These are phyloP conservation scores for Pristiophorus japonicus DNA, from an alignment of 2,113 vertebrate genomes.

Conservation along the genomic window DNA sequence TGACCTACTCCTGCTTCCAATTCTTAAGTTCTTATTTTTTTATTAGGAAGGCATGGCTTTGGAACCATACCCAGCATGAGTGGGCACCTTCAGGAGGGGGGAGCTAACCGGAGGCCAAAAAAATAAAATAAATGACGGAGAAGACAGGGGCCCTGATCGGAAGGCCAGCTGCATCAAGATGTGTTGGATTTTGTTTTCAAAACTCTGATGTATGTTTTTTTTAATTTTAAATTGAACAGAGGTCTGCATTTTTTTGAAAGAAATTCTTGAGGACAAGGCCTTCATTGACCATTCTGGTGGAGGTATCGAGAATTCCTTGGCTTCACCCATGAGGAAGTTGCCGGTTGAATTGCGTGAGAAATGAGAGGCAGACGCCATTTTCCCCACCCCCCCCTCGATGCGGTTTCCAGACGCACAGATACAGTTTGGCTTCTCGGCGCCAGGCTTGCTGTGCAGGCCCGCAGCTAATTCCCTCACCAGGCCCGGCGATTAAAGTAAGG, in stretches of 20 bases:
- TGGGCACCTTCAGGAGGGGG: background rate
- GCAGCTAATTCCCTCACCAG: background rate
- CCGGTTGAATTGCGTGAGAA: background rate
- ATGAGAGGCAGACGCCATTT: background rate
- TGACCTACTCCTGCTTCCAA: no score
- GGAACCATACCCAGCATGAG: background rate
- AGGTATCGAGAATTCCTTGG: background rate
- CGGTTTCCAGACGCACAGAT: background rate
- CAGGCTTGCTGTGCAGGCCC: background rate
- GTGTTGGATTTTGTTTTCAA: background rate
- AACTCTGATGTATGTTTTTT: background rate
- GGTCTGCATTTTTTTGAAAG: background rate
- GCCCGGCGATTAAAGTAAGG: background rate
- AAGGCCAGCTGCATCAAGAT: background rate
- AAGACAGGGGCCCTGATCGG: background rate
- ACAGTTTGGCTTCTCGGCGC: background rate
- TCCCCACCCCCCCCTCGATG: background rate
- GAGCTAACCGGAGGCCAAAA: background rate
- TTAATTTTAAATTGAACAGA: background rate
- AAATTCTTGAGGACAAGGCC: background rate
- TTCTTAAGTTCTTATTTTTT: no score
- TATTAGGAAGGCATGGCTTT: background rate
- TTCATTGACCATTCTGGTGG: background rate
- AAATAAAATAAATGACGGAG: background rate
- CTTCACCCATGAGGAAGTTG: background rate